Percentiles rank a stretch among this genome's conserved stretches.
These are phyloP conservation scores for Boloria euphrosyne DNA, from an alignment of 2,888 invertebrate species.

Conservation along the genomic window DNA sequence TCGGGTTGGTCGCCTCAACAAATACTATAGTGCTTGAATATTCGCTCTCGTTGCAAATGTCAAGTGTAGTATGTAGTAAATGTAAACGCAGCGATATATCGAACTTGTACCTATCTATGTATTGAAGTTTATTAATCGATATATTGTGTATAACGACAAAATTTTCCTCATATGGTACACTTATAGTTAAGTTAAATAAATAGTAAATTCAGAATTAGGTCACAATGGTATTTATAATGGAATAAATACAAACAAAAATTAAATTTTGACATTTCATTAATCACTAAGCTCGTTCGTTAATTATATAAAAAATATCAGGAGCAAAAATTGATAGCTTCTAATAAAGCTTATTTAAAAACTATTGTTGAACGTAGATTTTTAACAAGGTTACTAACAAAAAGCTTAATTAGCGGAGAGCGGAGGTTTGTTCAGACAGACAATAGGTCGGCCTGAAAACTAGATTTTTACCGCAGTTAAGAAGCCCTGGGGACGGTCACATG, in stretches of 20 bases:
- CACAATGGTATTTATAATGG: no score
- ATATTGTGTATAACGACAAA: no score
- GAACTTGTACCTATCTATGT: constrained; percentile 1
- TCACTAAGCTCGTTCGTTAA: not conserved
- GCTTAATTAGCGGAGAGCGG: constrained; percentile 41
- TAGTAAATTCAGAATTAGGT: no score
- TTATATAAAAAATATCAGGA: not conserved
- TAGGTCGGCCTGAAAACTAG: constrained; percentile 37
- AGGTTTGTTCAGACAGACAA: constrained; percentile 39
- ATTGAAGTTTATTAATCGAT: not conserved
- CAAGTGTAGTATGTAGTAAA: constrained; percentile 30
- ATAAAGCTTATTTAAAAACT: constrained; percentile 24
- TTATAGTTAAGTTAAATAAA: no score
- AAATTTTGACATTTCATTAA: no score
- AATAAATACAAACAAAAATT: no score
- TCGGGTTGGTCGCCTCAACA: constrained; percentile 42
- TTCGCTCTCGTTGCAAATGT: constrained; percentile 40
- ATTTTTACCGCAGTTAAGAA: constrained; percentile 36
- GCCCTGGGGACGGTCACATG: constrained; percentile 34
- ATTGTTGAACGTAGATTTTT: constrained; percentile 39
- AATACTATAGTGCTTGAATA: constrained; percentile 41
- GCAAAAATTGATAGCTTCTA: constrained; percentile 14
- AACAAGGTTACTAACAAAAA: constrained; percentile 43
- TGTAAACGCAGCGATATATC: constrained; percentile 32
- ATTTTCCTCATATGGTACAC: no score